Evolutionary conservation across 2,113 vertebrate species (phyloP), one percentile per base, ranked within the genome.

Genomic region (Regulus satrapa): DNA sequence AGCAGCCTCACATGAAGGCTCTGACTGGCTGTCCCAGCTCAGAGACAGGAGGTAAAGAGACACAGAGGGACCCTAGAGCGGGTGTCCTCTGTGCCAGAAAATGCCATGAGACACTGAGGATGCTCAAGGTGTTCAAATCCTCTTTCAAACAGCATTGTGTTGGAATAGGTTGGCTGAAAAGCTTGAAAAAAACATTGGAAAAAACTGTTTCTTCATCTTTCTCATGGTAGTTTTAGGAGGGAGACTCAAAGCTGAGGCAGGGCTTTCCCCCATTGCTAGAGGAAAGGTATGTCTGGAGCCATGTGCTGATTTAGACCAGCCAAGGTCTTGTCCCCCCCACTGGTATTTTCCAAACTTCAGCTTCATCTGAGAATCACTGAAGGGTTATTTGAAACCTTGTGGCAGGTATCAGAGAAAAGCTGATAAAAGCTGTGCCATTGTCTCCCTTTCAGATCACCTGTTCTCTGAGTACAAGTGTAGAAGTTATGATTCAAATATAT

Each of bases 401-500:
- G 66, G 69, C 89, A 85, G 91, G 64, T 56, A 48, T 43, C 48
- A 83, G 56, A 56, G 73, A 13, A 71, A 89, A 91, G 56, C 83
- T 67, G 28, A n/a, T 52, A n/a, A 74, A 78, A 92, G 48, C 80
- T 67, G 24, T 71, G 80, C 80, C 3, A 89, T 88, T 85, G 23
- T 76, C 87, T 94, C 89, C 52, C 17, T 41, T 91, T 61, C 62
- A 72, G 58, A 76, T 87, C 87, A 85, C 85, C 85, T 92, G 78
- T 72, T 92, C 61, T 82, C 56, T 63, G n/a, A 86, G 68, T 67
- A 51, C 56, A 71, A 61, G 85, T 14, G 49, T 73, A 62, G 49
- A 95, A 89, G 41, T 76, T 88, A 63, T 14, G 55, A 85, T 95
- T 94, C 93, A 93, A 90, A 95, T 94, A 59, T 66, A 91, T 79